Conservation (phyloP, 37 sponge, comb jelly and placozoan species). For the Oopsacas minuta region DNA sequence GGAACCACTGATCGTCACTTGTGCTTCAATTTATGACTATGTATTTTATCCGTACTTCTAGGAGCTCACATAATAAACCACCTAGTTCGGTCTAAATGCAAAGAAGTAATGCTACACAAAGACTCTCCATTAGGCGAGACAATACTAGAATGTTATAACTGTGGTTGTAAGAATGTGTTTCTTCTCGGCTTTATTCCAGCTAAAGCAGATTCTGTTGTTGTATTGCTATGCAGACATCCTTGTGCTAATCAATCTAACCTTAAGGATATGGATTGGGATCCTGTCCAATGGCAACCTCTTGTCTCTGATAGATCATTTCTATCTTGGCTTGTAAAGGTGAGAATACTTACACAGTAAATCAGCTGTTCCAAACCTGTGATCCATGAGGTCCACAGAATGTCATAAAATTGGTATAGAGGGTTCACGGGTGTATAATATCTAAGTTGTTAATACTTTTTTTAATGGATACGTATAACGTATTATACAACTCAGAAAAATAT, state of each 20-base stretch:
- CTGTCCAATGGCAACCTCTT: slow-evolving; percentile 76
- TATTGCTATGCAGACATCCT: slow-evolving; percentile 87
- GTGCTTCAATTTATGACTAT: too few relatives aligned
- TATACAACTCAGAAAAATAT: too few relatives aligned
- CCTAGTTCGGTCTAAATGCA: slow-evolving; percentile 68
- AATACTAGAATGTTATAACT: slow-evolving; percentile 95
- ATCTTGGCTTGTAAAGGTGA: slow-evolving; percentile 46
- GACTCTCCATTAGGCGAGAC: slow-evolving; percentile 93
- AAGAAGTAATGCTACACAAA: slow-evolving; percentile 89
- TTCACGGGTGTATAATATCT: too few relatives aligned
- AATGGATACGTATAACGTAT: too few relatives aligned
- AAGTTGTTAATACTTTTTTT: too few relatives aligned
- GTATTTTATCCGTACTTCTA: not conserved
- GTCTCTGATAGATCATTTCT: slow-evolving; percentile 64
- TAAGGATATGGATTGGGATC: slow-evolving; percentile 96
- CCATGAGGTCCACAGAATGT: too few relatives aligned
- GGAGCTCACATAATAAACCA: slow-evolving; percentile 84
- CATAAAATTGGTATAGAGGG: too few relatives aligned
- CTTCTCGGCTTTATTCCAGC: slow-evolving; percentile 93
- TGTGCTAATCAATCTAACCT: slow-evolving; percentile 65
- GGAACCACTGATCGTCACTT: too few relatives aligned
- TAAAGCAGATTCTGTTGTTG: slow-evolving; percentile 92
- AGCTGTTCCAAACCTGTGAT: too few relatives aligned
- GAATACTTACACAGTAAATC: too few relatives aligned
- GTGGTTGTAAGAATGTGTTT: slow-evolving; percentile 86